Base-by-base conservation (phyloP, 2,113 vertebrate genomes). In the Todiramphus chloris region DNA sequence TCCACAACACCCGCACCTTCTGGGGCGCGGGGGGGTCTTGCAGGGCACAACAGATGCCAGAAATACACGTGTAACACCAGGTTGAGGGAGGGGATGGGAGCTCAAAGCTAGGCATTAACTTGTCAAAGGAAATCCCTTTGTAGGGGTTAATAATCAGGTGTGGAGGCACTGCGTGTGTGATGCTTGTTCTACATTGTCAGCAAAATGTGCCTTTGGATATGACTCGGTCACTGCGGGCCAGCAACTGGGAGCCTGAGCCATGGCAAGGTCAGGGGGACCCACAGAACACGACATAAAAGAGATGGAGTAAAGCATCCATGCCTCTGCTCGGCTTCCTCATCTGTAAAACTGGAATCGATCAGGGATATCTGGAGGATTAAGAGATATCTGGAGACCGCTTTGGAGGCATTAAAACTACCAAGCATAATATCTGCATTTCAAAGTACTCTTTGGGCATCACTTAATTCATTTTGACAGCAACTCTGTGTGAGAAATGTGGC, bases 401-500 rank as follows among this genome's bases (percentile, higher is more conserved):
- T 96, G 80, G 92, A 90, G 90, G 87, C 66, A 94, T 95, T 94
- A 92, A 78, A 93, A 90, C 80, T 33, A 55, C 72, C 2, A 53
- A 96, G 95, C 90, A 82, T 68, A 64, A 63, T 46, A 96, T 97
- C 92, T 96, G 95, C 96, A 96, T 94, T 96, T 97, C 96, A 96
- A 97, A 97, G 96, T 79, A n/a, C 80, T 89, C 89, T 76, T 93
- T 89, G 87, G 90, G 87, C 92, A 93, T 92, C 77, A 89, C 92
- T 95, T 96, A 96, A 97, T 96, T 96, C 86, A 86, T 81, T 93
- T 95, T 95, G 96, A 96, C 96, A 97, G 95, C 90, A 87, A 2
- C 31, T 44, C 86, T 25, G 74, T 0, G 3, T 62, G 20, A 17
- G 83, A 75, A 89, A 75, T 37, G 81, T 8, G 53, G 62, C 66